Conservation (phyloP, 1,140 invertebrate species). For the Drosophila repletoides region DNA sequence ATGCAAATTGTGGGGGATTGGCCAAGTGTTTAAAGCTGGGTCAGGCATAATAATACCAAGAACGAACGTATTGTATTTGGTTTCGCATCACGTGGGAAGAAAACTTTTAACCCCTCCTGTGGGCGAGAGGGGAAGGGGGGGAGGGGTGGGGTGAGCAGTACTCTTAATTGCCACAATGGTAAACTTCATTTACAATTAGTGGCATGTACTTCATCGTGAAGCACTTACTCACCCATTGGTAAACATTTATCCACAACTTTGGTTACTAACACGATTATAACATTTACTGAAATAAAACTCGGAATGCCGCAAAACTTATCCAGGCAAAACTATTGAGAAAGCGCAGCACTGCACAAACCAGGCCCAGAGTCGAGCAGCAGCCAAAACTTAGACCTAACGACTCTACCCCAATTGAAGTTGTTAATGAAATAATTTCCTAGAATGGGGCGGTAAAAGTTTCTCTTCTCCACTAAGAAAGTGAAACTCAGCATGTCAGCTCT, state of each 20-base stretch:
- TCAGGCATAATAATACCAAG: conserved; percentile 11
- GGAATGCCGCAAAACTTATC: conserved; percentile 44
- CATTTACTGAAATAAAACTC: conserved; percentile 67
- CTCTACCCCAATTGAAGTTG: conserved; percentile 73
- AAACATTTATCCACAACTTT: conserved; percentile 72
- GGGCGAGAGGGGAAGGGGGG: too few species aligned
- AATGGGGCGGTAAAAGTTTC: conserved; percentile 45
- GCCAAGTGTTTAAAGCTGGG: conserved; percentile 31
- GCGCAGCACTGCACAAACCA: too few species aligned
- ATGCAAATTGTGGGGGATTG: conserved; percentile 66
- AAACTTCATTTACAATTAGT: conserved; percentile 61
- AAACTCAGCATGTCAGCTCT: conserved; percentile 66
- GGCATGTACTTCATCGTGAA: conserved; percentile 48
- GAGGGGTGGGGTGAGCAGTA: neutral
- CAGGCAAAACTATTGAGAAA: conserved; percentile 29
- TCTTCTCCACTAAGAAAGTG: conserved; percentile 58
- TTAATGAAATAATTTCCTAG: conserved; percentile 78
- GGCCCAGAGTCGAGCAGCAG: too few species aligned
- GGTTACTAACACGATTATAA: conserved; percentile 72
- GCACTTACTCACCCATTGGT: conserved; percentile 57
- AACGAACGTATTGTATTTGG: neutral
- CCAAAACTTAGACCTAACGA: conserved; percentile 53
- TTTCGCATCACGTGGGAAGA: neutral
- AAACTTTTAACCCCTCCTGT: neutral
- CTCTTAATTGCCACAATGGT: conserved; percentile 45